Percentiles rank a stretch among this genome's conserved stretches.
Conservation (phyloP, 2,113 vertebrate species). For the Aplodontia rufa region DNA sequence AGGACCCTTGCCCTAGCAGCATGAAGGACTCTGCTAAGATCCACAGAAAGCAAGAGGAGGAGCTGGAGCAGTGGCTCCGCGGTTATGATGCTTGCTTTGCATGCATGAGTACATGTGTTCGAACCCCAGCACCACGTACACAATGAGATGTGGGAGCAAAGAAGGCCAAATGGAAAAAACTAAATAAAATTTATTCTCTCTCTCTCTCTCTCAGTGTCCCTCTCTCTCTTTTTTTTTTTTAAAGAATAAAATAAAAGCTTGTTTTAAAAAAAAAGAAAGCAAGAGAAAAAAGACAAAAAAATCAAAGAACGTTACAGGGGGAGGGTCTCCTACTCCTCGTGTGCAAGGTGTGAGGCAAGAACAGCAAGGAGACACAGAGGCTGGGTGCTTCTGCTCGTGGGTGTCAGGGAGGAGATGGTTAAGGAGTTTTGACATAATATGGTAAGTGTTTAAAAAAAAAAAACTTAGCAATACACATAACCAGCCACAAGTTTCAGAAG, state of each 20-base stretch:
- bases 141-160: no score
- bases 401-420: constrained; percentile 16
- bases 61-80: no score
- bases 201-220: no score
- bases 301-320: not conserved
- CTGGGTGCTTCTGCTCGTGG: not conserved
- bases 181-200: no score
- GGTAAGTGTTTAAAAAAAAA: not conserved
- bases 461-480: constrained; percentile 27
- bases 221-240: no score
- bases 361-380: not conserved
- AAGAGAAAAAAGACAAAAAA: not conserved
- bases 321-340: not conserved
- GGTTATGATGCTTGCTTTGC: no score
- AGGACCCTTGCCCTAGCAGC: not conserved
- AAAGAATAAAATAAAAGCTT: no score
- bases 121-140: no score
- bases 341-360: not conserved
- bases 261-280: not conserved
- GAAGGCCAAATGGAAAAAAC: no score
- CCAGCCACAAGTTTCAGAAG: constrained; percentile 68
- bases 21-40: not conserved
- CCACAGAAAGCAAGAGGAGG: not conserved
- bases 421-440: constrained; percentile 54
- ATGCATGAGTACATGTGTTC: no score